phyloP scores from a whole-genome alignment of 1,140 invertebrate genomes.

The Plectrocnemia conspersa region DNA sequence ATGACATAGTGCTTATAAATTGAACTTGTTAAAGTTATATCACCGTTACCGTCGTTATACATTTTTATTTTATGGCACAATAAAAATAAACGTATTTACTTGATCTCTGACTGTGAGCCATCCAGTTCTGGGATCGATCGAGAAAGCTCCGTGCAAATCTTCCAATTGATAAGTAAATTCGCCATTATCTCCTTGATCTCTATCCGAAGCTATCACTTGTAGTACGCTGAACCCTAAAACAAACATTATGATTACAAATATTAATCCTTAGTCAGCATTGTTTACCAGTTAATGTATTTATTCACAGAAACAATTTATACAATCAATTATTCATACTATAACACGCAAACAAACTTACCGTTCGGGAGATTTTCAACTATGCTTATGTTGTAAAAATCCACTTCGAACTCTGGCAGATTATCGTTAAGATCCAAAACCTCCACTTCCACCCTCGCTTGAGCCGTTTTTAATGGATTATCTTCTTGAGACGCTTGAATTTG shows the following conservation, averaged over 20 bases:
- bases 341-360: conserved; percentile 53
- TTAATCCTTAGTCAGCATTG: neutral
- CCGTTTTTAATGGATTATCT: conserved; percentile 71
- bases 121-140: conserved; percentile 70
- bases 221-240: conserved; percentile 66
- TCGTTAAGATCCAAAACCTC: conserved; percentile 79
- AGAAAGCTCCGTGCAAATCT: conserved; percentile 71
- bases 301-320: too few relatives aligned
- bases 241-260: neutral
- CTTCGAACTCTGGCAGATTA: conserved; percentile 79
- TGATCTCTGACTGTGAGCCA: conserved; percentile 79
- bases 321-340: too few relatives aligned
- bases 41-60: too few relatives aligned
- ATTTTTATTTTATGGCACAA: too few relatives aligned
- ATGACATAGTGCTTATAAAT: too few relatives aligned
- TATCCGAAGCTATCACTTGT: conserved; percentile 73
- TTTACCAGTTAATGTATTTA: neutral
- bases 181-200: conserved; percentile 77
- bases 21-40: too few relatives aligned
- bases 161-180: conserved; percentile 76
- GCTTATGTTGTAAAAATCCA: conserved; percentile 84
- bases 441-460: conserved; percentile 68
- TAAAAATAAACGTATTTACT: conserved; percentile 36
- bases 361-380: conserved; percentile 87
- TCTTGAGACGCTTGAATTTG: conserved; percentile 73